These are phyloP conservation scores for Mylabris sibirica DNA, from an alignment of 2,888 invertebrate genomes.

Conservation along the genomic window DNA sequence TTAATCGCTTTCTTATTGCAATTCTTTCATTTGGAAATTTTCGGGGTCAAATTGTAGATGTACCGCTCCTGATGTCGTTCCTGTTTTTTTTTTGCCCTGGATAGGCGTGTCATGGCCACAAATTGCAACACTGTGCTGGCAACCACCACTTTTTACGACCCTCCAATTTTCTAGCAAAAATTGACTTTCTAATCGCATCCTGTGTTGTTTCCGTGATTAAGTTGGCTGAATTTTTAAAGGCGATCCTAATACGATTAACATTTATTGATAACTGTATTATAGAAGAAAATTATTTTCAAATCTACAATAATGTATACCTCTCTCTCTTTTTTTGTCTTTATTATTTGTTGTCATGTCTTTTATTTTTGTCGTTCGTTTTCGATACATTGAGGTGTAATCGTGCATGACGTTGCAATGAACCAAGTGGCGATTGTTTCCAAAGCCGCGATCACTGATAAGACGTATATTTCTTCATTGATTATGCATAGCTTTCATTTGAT, in stretches of 20 bases:
- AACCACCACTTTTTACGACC: constrained; percentile 59
- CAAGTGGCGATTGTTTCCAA: constrained; percentile 32
- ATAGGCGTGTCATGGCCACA: constrained; percentile 54
- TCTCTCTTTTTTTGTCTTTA: neutral
- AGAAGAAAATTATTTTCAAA: neutral
- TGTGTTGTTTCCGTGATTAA: neutral
- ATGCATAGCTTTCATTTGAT: constrained; percentile 54
- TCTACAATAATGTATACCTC: neutral
- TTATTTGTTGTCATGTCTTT: neutral
- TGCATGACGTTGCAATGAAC: constrained; percentile 31
- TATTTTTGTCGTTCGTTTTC: neutral
- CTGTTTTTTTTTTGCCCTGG: constrained; percentile 43
- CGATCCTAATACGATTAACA: neutral
- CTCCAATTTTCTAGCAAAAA: constrained; percentile 59
- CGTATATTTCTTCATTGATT: constrained; percentile 47
- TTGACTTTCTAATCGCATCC: constrained; percentile 48
- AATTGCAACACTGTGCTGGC: constrained; percentile 59
- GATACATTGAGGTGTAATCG: neutral
- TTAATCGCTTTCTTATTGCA: constrained; percentile 4
- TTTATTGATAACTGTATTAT: too few species aligned
- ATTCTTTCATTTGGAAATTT: constrained; percentile 9
- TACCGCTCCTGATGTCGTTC: constrained; percentile 36
- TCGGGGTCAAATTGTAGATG: constrained; percentile 15
- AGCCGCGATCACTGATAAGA: constrained; percentile 43
- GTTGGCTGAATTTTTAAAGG: constrained; percentile 15